Evolutionary conservation across 1,140 invertebrate species (phyloP), one percentile per base, ranked within the genome.

Genomic region (Carposina sasakii): DNA sequence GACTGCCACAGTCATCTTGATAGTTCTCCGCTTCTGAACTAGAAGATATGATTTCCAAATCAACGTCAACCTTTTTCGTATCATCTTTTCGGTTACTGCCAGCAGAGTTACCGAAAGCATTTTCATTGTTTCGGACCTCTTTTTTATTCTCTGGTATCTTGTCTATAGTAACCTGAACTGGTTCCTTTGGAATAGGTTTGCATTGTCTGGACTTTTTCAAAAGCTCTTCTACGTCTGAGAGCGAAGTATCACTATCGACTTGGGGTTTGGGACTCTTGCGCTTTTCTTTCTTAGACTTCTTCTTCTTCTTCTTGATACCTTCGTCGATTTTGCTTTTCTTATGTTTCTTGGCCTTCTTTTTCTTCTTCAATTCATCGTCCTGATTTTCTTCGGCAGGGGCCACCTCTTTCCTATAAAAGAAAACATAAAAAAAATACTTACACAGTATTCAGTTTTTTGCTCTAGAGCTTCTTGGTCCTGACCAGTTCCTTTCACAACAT

Each of bases 1-100:
- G 92, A 54, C 91, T 93, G 56, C 91, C 91, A 57, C 90, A 89
- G 68, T 94, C 92, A 44, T 90, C 87, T 61, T 91, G 89, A 50
- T 88, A 88, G 47, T 88, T 87, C 63, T 89, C 90, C 60, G 89
- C 89, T 46, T 92, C 91, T 28, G 89, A 90, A 55, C 90, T 90
- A 0, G 92, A 92, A 22, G 90, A 90, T 44, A 91, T 88, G 24
- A 91, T 88, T 76, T 92, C 89, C 43, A 91, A 69, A 4, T n/a
- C n/a, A n/a, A 74, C 60, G 17, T 81, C 67, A 40, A 52, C 55
- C 34, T 60, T 55, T 15, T 63, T 52, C 9, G 31, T 24, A 47
- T 55, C n/a, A 45, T 67, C 50, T 44, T 55, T 50, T 67, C 71
- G 56, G 70, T 77, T 60, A 57, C 73, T 60, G 69, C 64, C 70